Base-by-base conservation (phyloP, 2,888 invertebrate genomes). In the Dasypogon diadema region DNA sequence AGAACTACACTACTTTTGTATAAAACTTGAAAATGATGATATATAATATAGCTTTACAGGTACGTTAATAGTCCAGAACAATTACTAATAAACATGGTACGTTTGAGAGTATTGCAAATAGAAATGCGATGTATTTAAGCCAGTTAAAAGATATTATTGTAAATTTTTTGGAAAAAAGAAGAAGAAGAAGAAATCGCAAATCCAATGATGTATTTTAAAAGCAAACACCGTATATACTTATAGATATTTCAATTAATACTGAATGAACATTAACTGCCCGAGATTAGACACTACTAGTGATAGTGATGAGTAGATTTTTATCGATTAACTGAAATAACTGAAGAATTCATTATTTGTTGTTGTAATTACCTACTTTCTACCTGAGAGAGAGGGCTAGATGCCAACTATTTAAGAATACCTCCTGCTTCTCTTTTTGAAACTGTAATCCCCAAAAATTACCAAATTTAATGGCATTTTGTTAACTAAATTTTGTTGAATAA, bases 211-310 rank as follows among this genome's bases (percentile, higher is more conserved):
- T 65, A 16, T 65, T 42, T 65, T 22, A 16, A 34, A 14, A 6
- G n/a, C n/a, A 48, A 46, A 46, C n/a, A 46, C n/a, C 8, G 18
- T 48, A 68, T 68, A 48, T 24, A 68, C 18, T 54, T 42, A 30
- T 68, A 70, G 70, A 54, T 70, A 54, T 54, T 70, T 70, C 54
- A 54, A 70, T 70, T 70, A 54, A 54, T 30, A 54, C 54, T 30
- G 54, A 70, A 54, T 22, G 30, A 54, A 70, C 51, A 70, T 70
- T 70, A 26, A 70, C 70, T 70, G 70, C 70, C 70, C 70, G 54
- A 70, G 6, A 70, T 54, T 70, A 30, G 51, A 70, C 54, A 70
- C 54, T 70, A 70, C 54, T 70, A 54, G 54, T 18, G 8, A 54
- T 70, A 70, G 70, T n/a, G 34, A 54, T 65, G 14, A 65, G 46